Evolutionary conservation across 2,888 invertebrate species (phyloP).

Genomic region (Heteromurus nitidus): DNA sequence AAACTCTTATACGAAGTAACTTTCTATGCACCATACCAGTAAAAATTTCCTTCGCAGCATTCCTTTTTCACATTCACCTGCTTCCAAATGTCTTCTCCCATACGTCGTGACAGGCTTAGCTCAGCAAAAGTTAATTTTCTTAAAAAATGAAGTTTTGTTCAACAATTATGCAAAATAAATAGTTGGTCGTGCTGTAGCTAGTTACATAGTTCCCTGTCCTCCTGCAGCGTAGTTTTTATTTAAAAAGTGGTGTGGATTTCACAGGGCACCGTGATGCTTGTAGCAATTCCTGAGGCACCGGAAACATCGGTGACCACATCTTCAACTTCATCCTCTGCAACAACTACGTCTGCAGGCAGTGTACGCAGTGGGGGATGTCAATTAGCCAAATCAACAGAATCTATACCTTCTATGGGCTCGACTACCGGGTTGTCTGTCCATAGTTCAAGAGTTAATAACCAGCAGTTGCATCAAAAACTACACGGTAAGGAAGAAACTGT

Average conservation of each 20-base stretch:
- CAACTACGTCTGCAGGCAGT: conserved; percentile 71
- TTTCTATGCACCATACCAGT: not conserved
- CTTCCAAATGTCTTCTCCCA: not conserved
- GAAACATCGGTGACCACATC: conserved; percentile 68
- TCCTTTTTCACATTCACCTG: not conserved
- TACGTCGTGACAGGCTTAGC: not conserved
- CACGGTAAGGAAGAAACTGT: conserved; percentile 46
- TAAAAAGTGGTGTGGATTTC: not conserved
- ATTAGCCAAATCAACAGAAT: conserved; percentile 48
- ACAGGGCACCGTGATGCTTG: conserved; percentile 68
- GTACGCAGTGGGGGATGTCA: conserved; percentile 60
- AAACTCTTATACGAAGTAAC: too few relatives aligned
- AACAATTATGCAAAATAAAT: too few relatives aligned
- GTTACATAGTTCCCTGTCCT: too few relatives aligned
- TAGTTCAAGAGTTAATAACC: conserved; percentile 45
- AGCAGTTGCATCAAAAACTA: conserved; percentile 51
- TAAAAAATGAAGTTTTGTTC: not conserved
- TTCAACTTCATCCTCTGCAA: conserved; percentile 57
- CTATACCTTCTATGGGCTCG: conserved; percentile 35
- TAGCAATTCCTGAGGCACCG: conserved; percentile 73
- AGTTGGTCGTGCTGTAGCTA: too few relatives aligned
- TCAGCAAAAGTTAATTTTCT: not conserved
- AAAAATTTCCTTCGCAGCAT: not conserved
- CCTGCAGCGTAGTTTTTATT: not conserved
- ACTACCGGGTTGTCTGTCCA: conserved; percentile 6